Conservation (phyloP, 2,113 vertebrate genomes). For the Sturnus vulgaris region DNA sequence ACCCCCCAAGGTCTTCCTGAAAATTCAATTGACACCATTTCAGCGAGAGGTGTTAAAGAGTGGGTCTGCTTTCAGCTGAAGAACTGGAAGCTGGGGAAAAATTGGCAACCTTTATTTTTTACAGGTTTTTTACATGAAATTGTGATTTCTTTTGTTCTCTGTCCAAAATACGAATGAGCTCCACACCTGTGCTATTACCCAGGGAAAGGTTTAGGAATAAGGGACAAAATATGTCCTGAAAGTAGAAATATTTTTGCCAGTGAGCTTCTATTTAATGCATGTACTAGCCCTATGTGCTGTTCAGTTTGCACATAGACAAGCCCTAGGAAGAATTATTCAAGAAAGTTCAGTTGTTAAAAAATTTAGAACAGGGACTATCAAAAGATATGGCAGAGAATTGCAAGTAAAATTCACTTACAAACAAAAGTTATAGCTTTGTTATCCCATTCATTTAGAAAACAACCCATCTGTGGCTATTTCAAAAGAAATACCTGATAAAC, state of each 20-base stretch:
- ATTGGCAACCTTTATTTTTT: neutral
- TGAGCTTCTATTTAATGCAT: neutral
- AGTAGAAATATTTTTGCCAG: neutral
- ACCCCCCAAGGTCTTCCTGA: neutral
- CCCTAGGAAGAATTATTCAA: neutral
- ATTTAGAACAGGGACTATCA: neutral
- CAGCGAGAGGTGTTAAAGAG: neutral
- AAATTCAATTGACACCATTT: neutral
- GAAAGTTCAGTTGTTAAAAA: neutral
- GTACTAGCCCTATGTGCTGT: neutral
- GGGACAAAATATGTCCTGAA: neutral
- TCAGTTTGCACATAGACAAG: neutral
- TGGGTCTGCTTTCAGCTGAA: neutral
- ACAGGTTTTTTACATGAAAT: neutral
- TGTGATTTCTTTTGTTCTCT: neutral
- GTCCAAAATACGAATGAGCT: neutral
- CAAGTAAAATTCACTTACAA: neutral
- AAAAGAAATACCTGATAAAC: neutral
- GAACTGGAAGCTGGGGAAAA: neutral
- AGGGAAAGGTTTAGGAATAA: neutral
- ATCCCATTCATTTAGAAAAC: neutral
- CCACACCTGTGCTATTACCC: neutral
- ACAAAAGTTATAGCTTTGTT: neutral
- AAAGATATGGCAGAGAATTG: neutral
- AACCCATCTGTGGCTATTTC: neutral